phyloP scores from a whole-genome alignment of 2,888 invertebrate species.

The Drosophila meridiana region DNA sequence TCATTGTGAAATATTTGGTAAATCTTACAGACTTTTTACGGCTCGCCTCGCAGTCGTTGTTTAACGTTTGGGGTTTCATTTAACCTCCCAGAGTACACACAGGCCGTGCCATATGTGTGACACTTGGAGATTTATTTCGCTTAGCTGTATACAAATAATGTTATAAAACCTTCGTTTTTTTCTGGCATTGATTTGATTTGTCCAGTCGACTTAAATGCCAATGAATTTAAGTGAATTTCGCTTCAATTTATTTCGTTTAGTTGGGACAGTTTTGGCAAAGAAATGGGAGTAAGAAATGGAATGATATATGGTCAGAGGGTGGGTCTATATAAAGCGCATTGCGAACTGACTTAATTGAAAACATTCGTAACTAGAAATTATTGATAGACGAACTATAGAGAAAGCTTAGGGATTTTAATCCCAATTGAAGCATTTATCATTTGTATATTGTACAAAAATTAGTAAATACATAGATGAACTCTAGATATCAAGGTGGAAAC shows the following conservation, averaged over 20 bases:
- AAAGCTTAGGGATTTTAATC: background rate
- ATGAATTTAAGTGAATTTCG: constrained; percentile 50
- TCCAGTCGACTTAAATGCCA: constrained; percentile 32
- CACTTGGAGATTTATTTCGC: constrained; percentile 78
- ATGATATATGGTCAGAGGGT: constrained; percentile 2
- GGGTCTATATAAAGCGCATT: background rate
- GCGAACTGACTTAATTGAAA: background rate
- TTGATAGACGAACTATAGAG: background rate
- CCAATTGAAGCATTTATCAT: background rate
- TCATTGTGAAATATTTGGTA: constrained; percentile 82
- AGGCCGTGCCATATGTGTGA: constrained; percentile 60
- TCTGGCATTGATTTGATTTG: constrained; percentile 65
- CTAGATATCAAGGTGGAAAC: no score
- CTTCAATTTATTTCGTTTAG: constrained; percentile 25
- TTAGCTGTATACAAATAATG: constrained; percentile 74
- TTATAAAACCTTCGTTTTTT: constrained; percentile 58
- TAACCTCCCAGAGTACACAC: constrained; percentile 15
- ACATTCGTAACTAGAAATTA: background rate
- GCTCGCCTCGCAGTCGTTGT: constrained; percentile 45
- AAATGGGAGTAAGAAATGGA: background rate
- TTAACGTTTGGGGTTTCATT: constrained; percentile 43
- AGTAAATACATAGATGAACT: background rate
- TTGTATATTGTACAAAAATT: background rate
- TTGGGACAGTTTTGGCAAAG: background rate
- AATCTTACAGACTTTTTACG: constrained; percentile 78